phyloP scores from a whole-genome alignment of 2,797 vertebrate species.

The Trichosurus vulpecula region DNA sequence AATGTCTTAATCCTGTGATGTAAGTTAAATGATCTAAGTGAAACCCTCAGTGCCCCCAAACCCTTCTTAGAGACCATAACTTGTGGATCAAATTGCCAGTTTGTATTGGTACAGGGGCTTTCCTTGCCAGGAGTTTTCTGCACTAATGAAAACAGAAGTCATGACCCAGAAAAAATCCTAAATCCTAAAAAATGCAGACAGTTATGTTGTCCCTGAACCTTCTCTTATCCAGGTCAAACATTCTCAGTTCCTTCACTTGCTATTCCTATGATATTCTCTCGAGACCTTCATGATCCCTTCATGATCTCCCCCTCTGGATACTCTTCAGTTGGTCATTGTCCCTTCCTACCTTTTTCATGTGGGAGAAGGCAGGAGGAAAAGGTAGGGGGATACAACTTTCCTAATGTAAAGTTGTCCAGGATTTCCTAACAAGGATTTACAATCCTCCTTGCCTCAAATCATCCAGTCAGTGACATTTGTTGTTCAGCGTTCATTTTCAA shows the following conservation, averaged over 20 bases:
- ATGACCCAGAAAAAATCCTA: neutral
- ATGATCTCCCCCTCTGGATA: neutral
- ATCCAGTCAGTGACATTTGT: neutral
- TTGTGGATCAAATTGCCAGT: neutral
- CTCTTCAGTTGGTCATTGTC: neutral
- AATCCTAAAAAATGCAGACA: neutral
- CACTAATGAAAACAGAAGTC: neutral
- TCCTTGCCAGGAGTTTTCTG: neutral
- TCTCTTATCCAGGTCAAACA: neutral
- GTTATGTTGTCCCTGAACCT: neutral
- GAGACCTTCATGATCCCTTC: neutral
- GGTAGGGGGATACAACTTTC: neutral
- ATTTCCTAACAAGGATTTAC: neutral
- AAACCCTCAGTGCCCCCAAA: neutral
- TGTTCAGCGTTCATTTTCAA: too few species aligned
- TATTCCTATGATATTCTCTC: neutral
- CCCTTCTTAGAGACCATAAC: neutral
- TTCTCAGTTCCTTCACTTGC: neutral
- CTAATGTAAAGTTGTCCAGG: neutral
- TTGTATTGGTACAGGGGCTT: neutral
- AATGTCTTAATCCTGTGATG: neutral
- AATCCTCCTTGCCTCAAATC: neutral
- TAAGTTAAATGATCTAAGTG: neutral
- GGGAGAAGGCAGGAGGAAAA: neutral
- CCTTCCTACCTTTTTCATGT: neutral